Base-by-base conservation (phyloP, 1,140 invertebrate species). In the Drosophila pectinifera region DNA sequence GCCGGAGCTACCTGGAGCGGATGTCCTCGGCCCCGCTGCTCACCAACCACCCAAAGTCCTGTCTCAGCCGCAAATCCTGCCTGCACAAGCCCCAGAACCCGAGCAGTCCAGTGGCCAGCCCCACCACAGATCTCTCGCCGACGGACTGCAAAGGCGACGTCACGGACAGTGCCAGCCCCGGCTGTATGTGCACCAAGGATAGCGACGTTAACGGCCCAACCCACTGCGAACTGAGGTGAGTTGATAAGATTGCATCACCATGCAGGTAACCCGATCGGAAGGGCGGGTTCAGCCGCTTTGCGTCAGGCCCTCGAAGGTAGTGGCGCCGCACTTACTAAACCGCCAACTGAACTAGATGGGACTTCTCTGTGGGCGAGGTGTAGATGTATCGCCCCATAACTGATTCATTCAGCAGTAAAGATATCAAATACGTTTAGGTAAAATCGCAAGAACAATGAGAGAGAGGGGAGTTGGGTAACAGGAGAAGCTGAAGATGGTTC, bases 61-160 rank as follows among this genome's bases (percentile, higher is more conserved):
- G 90, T 68, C 88, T 91, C 20, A 90, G 90, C 54, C 90, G 90
- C 48, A 89, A 89, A 72, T 89, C 84, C 84, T 89, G 84, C 84
- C 84, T 89, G 68, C 84, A 84, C 68, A 84, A 80, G 55, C 36
- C 68, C 51, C 75, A 63, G 18, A 73, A 79, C 46, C 62, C 48
- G 11, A 73, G 69, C 59, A 59, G 54, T 51, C 48, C 69, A 20
- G 13, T 13, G 24, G 41, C 42, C 73, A 82, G 16, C 14, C 57
- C 53, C 28, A 59, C 57, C 34, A 63, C 49, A 42, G 62, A 77
- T 68, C 68, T 56, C 34, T 69, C 48, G 16, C 45, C 76, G 14
- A 70, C 78, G 54, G 55, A 64, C 34, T 34, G 20, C 24, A 22
- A 63, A 7, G 48, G 22, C 22, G 73, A 78, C 46, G 56, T 54